Evolutionary conservation across 1,140 invertebrate genomes (phyloP), one percentile per base, ranked within the genome.

Genomic region (Lepidurus couesii): DNA sequence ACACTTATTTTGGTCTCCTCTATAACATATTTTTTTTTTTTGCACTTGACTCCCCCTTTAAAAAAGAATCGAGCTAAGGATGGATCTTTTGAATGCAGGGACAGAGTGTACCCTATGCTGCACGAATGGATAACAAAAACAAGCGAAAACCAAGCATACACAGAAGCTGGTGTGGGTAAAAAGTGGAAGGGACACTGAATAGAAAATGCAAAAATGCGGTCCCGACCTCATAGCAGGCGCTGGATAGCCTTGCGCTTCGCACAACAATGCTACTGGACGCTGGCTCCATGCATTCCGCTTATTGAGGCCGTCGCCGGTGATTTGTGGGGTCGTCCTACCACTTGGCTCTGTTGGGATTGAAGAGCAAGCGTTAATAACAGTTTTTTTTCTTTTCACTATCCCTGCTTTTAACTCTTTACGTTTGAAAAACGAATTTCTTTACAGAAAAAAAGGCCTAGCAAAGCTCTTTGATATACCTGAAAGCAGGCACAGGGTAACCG

Each of bases 161-260:
- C 75, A 11, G 75, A 75, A 21, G 24, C 75, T 44, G 42, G 44
- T n/a, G 5, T 26, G 42, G 75, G 44, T 26, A 21, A 73, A 26
- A 75, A 24, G 24, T n/a, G n/a, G 42, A 75, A 24, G 74, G 42
- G 42, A 75, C 75, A 75, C 75, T 21, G 34, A 42, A 7, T n/a
- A 11, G 34, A 75, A 42, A 44, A 75, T 75, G 43, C 74, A 75
- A 75, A 75, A 44, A 75, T 42, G 34, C 34, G 74, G 45, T 45
- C 47, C 42, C 45, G 26, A 88, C 87, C 86, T 87, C 84, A 86
- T 87, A 77, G 81, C 81, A 76, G 89, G 89, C 75, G 87, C 85
- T 45, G 89, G 89, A 82, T 87, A 89, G 75, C 87, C 87, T 85
- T 91, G 90, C 74, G 89, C 90, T 81, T 90, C 89, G 82, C 90